Evolutionary conservation across 2,888 invertebrate genomes (phyloP).

Genomic region (Tetragnatha montana): DNA sequence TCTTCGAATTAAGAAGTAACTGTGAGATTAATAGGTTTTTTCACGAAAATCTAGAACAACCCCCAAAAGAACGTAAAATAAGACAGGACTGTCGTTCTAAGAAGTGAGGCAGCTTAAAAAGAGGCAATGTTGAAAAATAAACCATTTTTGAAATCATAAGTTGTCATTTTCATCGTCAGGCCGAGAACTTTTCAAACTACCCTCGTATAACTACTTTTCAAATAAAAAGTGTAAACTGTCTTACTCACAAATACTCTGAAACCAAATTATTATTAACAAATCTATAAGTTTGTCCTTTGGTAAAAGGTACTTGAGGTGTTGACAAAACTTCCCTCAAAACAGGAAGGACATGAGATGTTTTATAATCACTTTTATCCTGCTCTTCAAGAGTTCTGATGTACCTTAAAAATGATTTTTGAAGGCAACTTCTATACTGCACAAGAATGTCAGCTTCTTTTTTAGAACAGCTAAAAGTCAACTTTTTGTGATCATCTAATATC

Average conservation of each 20-base stretch:
- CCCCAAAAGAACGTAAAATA: no score
- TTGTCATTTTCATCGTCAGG: no score
- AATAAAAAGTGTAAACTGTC: not conserved
- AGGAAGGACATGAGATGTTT: slow-evolving; percentile 19
- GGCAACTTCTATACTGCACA: slow-evolving; percentile 7
- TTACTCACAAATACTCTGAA: slow-evolving; percentile 11
- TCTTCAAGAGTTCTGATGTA: slow-evolving; percentile 34
- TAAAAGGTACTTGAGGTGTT: slow-evolving; percentile 65
- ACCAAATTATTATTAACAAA: slow-evolving; percentile 51
- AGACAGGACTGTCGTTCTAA: no score
- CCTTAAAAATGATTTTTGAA: slow-evolving; percentile 9
- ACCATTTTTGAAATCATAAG: no score
- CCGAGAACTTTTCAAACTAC: no score
- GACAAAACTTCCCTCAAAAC: slow-evolving; percentile 50
- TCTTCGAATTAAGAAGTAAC: no score
- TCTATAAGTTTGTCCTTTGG: slow-evolving; percentile 56
- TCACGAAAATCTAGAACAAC: no score
- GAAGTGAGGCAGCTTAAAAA: no score
- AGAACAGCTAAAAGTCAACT: slow-evolving; percentile 52
- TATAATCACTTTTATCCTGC: not conserved
- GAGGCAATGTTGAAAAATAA: no score
- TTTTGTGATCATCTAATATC: slow-evolving; percentile 47
- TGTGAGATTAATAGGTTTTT: no score
- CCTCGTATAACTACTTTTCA: no score
- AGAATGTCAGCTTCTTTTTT: slow-evolving; percentile 50